Conservation (phyloP, 2,888 invertebrate species). For the Rhagonycha lutea region DNA sequence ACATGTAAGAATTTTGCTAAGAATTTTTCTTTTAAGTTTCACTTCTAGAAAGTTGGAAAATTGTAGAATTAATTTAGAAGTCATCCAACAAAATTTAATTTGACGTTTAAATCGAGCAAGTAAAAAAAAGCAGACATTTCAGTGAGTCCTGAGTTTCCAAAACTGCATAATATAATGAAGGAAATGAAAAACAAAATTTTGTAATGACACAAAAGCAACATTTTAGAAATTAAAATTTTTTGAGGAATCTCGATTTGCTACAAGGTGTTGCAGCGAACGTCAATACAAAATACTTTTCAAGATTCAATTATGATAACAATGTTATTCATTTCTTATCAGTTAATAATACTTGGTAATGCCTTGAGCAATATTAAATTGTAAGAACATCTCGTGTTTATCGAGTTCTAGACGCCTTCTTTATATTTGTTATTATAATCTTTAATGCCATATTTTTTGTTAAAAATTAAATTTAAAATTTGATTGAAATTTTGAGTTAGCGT, state of each 20-base stretch:
- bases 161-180: not conserved
- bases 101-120: not conserved
- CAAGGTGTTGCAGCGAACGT: slow-evolving; percentile 19
- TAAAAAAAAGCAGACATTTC: not conserved
- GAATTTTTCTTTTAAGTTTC: too few relatives aligned
- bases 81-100: not conserved
- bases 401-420: slow-evolving; percentile 41
- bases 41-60: not conserved
- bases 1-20: too few relatives aligned
- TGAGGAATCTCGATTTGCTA: slow-evolving; percentile 7
- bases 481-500: not conserved
- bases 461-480: not conserved
- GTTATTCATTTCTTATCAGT: slow-evolving; percentile 51
- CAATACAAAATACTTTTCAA: slow-evolving; percentile 38
- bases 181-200: not conserved
- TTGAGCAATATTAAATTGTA: slow-evolving; percentile 41
- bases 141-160: not conserved
- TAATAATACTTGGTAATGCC: slow-evolving; percentile 50
- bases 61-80: not conserved
- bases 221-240: slow-evolving; percentile 6
- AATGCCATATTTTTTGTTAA: slow-evolving; percentile 7
- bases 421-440: slow-evolving; percentile 32
- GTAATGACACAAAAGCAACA: not conserved
- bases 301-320: slow-evolving; percentile 56
- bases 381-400: slow-evolving; percentile 43